These are phyloP conservation scores for Oxyteleia sp. DNA, from an alignment of 2,888 invertebrate species.

Conservation along the genomic window DNA sequence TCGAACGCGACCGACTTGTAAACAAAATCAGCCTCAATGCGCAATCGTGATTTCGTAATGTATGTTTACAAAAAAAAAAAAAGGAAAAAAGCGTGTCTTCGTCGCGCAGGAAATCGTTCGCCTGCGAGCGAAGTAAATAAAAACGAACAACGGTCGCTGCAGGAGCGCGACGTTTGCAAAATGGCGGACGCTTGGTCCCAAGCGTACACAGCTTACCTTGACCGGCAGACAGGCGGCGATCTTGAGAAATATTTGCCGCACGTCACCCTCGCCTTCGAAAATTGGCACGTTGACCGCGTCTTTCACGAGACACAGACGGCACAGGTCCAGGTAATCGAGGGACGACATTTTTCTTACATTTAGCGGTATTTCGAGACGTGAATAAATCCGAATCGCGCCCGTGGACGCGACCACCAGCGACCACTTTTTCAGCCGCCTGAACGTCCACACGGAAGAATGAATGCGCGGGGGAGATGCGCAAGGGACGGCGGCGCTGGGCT, in stretches of 20 bases:
- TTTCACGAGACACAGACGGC: conserved; percentile 87
- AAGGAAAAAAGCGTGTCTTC: too few relatives aligned
- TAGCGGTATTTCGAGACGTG: conserved; percentile 84
- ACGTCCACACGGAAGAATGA: too few relatives aligned
- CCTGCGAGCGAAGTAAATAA: not conserved
- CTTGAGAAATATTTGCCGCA: conserved; percentile 90
- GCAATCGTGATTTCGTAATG: too few relatives aligned
- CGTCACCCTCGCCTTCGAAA: conserved; percentile 91
- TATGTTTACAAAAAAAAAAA: too few relatives aligned
- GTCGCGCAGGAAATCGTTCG: too few relatives aligned
- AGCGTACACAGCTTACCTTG: conserved; percentile 89
- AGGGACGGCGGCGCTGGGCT: too few relatives aligned
- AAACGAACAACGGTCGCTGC: not conserved
- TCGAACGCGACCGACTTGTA: too few relatives aligned
- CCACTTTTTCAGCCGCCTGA: too few relatives aligned
- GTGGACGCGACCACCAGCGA: conserved; percentile 59
- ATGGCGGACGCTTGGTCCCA: conserved; percentile 82
- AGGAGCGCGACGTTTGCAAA: conserved; percentile 75
- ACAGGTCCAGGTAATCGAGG: conserved; percentile 86
- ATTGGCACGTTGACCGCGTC: conserved; percentile 91
- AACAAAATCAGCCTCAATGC: too few relatives aligned
- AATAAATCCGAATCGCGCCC: conserved; percentile 77
- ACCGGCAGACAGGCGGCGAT: conserved; percentile 92
- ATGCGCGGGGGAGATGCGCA: too few relatives aligned
- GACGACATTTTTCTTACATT: conserved; percentile 84